These are phyloP conservation scores for Babyrousa celebensis DNA, from an alignment of 2,797 vertebrate species.

Conservation along the genomic window DNA sequence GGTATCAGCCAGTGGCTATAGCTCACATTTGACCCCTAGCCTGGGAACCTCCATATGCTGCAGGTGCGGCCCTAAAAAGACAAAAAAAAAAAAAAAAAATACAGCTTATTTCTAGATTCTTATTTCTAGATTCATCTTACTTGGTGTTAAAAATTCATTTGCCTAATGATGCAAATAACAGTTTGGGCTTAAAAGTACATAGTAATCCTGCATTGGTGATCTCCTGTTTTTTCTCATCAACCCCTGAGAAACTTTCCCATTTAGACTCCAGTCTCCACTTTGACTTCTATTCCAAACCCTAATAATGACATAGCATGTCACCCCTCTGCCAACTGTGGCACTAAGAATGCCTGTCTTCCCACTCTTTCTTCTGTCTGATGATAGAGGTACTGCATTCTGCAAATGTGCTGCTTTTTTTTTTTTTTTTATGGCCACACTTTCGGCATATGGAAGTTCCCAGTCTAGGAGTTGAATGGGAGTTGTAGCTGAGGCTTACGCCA, in stretches of 20 bases:
- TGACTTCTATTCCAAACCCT: background rate
- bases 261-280: background rate
- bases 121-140: background rate
- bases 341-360: background rate
- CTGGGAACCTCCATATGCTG: too few relatives aligned
- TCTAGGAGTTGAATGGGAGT: too few relatives aligned
- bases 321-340: background rate
- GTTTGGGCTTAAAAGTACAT: conserved; percentile 7
- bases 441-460: too few relatives aligned
- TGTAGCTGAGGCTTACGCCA: too few relatives aligned
- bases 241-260: background rate
- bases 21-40: too few relatives aligned
- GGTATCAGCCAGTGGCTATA: too few relatives aligned
- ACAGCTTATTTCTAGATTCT: background rate
- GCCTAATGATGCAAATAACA: conserved; percentile 21
- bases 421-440: too few relatives aligned
- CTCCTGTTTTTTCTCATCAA: background rate
- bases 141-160: conserved; percentile 41
- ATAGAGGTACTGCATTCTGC: background rate
- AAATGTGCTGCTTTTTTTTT: background rate
- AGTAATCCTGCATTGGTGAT: background rate
- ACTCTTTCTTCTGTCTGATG: background rate
- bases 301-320: background rate
- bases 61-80: too few relatives aligned
- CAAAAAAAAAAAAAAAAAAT: background rate